Percentiles rank a stretch among this genome's conserved stretches.
Evolutionary conservation across 30 jellyfish, hydroid and myxozoan genomes (phyloP).

Genomic region (Mastigias papua): DNA sequence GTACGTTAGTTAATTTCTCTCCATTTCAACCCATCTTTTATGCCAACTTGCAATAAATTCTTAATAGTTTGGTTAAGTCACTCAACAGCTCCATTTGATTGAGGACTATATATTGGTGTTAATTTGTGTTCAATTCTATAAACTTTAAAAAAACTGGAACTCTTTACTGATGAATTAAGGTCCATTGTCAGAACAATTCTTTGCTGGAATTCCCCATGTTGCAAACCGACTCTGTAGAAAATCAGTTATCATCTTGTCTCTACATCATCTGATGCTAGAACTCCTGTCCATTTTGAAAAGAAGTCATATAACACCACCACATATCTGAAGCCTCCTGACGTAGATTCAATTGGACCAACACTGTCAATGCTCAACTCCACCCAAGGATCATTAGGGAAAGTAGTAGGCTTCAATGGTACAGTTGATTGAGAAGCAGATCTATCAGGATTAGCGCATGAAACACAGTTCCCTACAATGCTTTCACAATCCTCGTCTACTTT

Average conservation of each 20-base stretch:
- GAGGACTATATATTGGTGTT: constrained; percentile 42
- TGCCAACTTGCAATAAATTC: constrained; percentile 27
- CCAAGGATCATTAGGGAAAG: neutral
- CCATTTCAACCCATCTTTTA: neutral
- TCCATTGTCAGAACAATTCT: neutral
- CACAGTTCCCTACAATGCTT: neutral
- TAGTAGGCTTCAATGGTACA: neutral
- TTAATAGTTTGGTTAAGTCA: constrained; percentile 10
- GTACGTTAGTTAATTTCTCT: neutral
- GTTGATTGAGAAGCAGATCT: constrained; percentile 29
- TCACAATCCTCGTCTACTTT: constrained; percentile 20
- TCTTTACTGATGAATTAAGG: constrained; percentile 22
- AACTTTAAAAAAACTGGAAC: constrained; percentile 11
- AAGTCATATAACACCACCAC: constrained; percentile 19
- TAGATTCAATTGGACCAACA: constrained; percentile 19
- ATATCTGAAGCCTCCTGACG: neutral
- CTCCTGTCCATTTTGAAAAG: constrained; percentile 6
- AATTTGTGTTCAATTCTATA: constrained; percentile 6
- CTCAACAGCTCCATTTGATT: constrained; percentile 27
- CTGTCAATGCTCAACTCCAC: neutral
- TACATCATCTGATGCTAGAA: neutral
- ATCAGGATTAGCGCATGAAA: constrained; percentile 44
- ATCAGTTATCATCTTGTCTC: neutral
- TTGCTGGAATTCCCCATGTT: constrained; percentile 18
- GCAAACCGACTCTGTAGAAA: neutral